These are phyloP conservation scores for Noctilio leporinus DNA, from an alignment of 2,113 vertebrate species.

Conservation along the genomic window DNA sequence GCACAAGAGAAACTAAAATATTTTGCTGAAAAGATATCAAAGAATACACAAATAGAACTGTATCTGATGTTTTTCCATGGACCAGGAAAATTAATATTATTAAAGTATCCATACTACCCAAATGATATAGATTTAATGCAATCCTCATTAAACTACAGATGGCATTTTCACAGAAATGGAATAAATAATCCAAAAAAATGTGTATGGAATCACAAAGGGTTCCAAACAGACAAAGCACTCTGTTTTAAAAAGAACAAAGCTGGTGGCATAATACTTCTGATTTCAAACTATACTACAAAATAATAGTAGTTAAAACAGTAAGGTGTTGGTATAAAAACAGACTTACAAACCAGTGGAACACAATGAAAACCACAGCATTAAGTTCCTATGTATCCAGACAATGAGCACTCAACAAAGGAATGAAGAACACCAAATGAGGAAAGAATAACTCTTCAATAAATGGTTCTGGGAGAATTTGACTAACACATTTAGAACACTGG, in stretches of 20 bases:
- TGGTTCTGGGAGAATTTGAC: not conserved
- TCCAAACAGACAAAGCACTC: not conserved
- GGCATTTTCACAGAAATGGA: not conserved
- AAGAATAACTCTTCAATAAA: not conserved
- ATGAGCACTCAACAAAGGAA: not conserved
- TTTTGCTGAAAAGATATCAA: not conserved
- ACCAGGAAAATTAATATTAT: not conserved
- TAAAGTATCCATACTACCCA: not conserved
- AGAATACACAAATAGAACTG: not conserved
- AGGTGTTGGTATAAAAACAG: not conserved
- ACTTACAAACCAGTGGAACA: not conserved
- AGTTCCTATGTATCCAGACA: not conserved
- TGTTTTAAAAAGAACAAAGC: not conserved
- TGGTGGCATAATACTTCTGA: not conserved
- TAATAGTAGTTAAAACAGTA: not conserved
- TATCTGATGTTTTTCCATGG: not conserved
- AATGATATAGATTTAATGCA: not conserved
- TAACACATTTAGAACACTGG: not conserved
- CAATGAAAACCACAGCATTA: not conserved
- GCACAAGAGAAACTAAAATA: not conserved
- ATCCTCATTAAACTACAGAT: not conserved
- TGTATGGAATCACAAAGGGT: not conserved
- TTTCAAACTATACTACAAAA: not conserved
- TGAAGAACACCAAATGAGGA: not conserved
- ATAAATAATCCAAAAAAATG: not conserved